Base-by-base conservation (phyloP, 2,888 invertebrate genomes). In the Phalera bucephala region DNA sequence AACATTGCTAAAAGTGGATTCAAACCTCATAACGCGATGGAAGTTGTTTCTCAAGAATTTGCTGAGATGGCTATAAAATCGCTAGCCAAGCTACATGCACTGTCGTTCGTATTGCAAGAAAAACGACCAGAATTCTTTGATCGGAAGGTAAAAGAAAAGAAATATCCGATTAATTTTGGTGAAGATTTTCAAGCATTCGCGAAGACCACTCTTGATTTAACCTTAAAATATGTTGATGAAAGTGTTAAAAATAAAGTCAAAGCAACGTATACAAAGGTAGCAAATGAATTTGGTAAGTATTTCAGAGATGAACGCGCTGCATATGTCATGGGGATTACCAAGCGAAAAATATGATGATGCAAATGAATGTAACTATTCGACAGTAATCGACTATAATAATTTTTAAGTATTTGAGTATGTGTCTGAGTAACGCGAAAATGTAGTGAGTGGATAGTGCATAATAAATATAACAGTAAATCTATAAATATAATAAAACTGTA, bases 321-420 rank as follows among this genome's bases (percentile, higher is more conserved):
- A 35, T 72, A n/a, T 64, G 65, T 15, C 73, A 76, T 28, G 67
- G 68, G 2, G 76, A 74, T 34, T 69, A 47, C n/a, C 58, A 65
- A 10, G 35, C 59, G 0, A 66, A 58, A 35, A 74, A 74, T 41
- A 52, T 72, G 14, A 53, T 76, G 45, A 21, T 50, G 25, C 62
- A 56, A 45, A 42, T 52, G 38, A 39, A 33, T 10, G 71, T 72
- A 45, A 66, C 65, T 65, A 36, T n/a, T n/a, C n/a, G n/a, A n/a
- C n/a, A n/a, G n/a, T n/a, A n/a, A n/a, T n/a, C n/a, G n/a, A n/a
- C n/a, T n/a, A n/a, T n/a, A n/a, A n/a, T n/a, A n/a, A n/a, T n/a
- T n/a, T n/a, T n/a, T n/a, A n/a, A n/a, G n/a, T n/a, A n/a, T n/a
- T n/a, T n/a, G n/a, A n/a, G n/a, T n/a, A n/a, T n/a, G n/a, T n/a